Conservation (phyloP, 1,140 invertebrate species). For the Drosophila lowei region DNA sequence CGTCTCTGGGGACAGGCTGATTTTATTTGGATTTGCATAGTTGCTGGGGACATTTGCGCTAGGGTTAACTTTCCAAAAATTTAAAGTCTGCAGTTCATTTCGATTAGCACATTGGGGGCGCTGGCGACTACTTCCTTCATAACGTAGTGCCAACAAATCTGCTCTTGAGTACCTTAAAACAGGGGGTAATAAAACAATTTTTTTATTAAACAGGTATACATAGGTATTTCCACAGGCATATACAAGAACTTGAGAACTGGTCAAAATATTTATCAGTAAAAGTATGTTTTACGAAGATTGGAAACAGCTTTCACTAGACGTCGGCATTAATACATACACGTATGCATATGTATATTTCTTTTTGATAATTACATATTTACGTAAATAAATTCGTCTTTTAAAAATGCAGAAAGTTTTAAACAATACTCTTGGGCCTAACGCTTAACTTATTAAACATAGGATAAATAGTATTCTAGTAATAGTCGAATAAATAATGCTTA, state of each 20-base stretch:
- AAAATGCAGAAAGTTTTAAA: no score
- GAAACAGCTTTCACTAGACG: not conserved
- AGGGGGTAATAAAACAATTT: not conserved
- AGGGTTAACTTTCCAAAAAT: constrained; percentile 64
- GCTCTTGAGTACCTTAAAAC: constrained; percentile 56
- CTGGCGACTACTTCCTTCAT: constrained; percentile 53
- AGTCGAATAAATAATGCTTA: no score
- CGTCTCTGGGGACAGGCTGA: constrained; percentile 48
- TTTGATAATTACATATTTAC: not conserved
- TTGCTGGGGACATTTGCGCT: constrained; percentile 12
- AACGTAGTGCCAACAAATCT: constrained; percentile 60
- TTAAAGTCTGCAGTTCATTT: constrained; percentile 55
- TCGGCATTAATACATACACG: not conserved
- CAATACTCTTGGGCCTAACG: no score
- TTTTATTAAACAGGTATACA: not conserved
- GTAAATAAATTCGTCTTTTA: not conserved
- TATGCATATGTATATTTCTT: not conserved
- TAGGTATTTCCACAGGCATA: not conserved
- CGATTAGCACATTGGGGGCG: constrained; percentile 61
- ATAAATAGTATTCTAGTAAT: no score
- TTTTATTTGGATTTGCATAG: constrained; percentile 37
- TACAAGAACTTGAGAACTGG: not conserved
- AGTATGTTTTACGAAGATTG: not conserved
- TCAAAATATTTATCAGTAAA: not conserved
- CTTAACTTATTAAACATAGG: no score